Conservation (phyloP, 2,888 invertebrate species). For the Bimastos eiseni region DNA sequence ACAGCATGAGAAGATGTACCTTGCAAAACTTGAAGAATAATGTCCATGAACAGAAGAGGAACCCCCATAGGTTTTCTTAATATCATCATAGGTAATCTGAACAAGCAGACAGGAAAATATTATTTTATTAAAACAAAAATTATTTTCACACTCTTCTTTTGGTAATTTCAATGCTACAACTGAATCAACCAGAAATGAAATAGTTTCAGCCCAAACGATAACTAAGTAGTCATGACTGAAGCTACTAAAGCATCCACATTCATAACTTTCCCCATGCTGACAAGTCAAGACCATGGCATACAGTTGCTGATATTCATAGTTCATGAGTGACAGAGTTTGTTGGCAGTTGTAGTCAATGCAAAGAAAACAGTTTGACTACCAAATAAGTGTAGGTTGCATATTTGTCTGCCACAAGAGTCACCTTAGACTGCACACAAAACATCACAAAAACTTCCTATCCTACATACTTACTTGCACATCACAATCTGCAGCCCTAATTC, state of each 20-base stretch:
- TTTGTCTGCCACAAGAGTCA: background rate
- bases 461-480: background rate
- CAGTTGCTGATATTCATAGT: background rate
- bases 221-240: background rate
- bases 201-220: background rate
- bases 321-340: background rate
- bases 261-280: background rate
- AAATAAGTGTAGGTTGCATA: background rate
- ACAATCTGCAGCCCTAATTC: background rate
- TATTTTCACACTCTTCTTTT: background rate
- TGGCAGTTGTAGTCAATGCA: background rate
- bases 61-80: constrained; percentile 80
- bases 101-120: background rate
- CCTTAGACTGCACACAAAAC: background rate
- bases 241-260: background rate
- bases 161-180: background rate
- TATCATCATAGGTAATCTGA: constrained; percentile 78
- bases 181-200: background rate
- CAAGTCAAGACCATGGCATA: background rate
- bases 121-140: background rate
- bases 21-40: constrained; percentile 28
- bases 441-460: background rate
- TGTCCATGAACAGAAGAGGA: constrained; percentile 55
- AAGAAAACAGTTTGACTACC: background rate
- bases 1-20: background rate